A percentile compares a stretch with the other conserved stretches of the same genome.
Evolutionary conservation across 2,797 vertebrate genomes (phyloP).

Genomic region (Pangasius larnaudii): DNA sequence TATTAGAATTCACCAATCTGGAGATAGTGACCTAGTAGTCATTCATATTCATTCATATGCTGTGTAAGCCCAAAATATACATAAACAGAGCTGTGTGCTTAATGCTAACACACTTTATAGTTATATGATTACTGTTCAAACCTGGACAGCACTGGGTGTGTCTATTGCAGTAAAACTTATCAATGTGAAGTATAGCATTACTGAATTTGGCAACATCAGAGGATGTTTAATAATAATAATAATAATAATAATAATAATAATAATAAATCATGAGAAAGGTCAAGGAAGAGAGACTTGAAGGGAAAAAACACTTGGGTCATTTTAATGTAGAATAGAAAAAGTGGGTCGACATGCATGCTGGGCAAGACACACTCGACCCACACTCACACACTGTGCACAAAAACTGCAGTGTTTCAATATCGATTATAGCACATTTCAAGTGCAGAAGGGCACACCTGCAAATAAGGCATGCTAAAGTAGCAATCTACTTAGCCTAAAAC

Average conservation of each 20-base stretch:
- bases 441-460: conserved; percentile 16
- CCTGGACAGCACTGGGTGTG: conserved; percentile 29
- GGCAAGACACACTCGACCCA: not conserved
- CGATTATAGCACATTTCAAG: conserved; percentile 15
- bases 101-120: conserved; percentile 7
- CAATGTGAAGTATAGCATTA: not conserved
- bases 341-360: conserved; percentile 20
- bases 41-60: not conserved
- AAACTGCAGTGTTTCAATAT: conserved; percentile 22
- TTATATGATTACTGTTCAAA: not conserved
- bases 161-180: conserved; percentile 34
- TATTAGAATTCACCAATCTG: not conserved
- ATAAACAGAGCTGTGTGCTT: not conserved
- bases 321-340: conserved; percentile 47
- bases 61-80: not conserved
- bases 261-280: not conserved
- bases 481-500: not conserved
- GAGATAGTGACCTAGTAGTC: not conserved
- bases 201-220: not conserved
- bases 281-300: not conserved
- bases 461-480: not conserved
- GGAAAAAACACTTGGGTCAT: conserved; percentile 35
- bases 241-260: not conserved
- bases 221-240: not conserved
- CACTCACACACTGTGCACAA: not conserved